Evolutionary conservation across 1,140 invertebrate species (phyloP), one percentile per base, ranked within the genome.

Genomic region (Steinernema feltiae): DNA sequence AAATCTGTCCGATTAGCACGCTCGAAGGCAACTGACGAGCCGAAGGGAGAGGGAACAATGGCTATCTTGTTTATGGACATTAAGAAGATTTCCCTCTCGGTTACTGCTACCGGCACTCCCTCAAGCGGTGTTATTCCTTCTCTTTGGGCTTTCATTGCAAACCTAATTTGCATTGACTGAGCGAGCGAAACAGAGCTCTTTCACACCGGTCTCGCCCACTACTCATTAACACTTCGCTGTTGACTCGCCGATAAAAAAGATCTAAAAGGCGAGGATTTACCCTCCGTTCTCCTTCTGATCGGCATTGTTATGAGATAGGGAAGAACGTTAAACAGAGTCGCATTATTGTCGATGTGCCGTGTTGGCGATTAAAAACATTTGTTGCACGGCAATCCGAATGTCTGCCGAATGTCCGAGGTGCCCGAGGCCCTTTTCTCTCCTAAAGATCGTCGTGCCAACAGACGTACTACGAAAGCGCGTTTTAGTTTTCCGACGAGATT

Each of bases 1-100:
- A 63, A 46, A 27, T 63, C 53, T 3, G 24, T 27, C 24, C 53
- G 53, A 63, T 63, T 63, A 63, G 53, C 53, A 63, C 53, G 53
- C 53, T n/a, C 24, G 41, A 46, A 46, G 41, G n/a, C 41, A 46
- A n/a, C 41, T n/a, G n/a, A n/a, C 41, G 7, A n/a, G 7, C 7
- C 7, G 41, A 46, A 7, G 24, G 15, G 24, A 63, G 53, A 27
- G 3, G 12, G 53, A 63, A 63, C 53, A 63, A 63, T 63, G 24
- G 24, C 53, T 27, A 41, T 41, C 35, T 41, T 41, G 35, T 41
- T 41, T 41, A 41, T 63, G 15, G 53, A 63, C 3, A 63, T 21
- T 63, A 27, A 63, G 12, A 21, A 63, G 12, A 63, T 27, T 17
- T 63, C 12, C 7, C 53, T 3, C 12, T 63, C 3, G 7, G 12